These are phyloP conservation scores for Odontamblyopus rebecca DNA, from an alignment of 2,797 vertebrate species.

Conservation along the genomic window DNA sequence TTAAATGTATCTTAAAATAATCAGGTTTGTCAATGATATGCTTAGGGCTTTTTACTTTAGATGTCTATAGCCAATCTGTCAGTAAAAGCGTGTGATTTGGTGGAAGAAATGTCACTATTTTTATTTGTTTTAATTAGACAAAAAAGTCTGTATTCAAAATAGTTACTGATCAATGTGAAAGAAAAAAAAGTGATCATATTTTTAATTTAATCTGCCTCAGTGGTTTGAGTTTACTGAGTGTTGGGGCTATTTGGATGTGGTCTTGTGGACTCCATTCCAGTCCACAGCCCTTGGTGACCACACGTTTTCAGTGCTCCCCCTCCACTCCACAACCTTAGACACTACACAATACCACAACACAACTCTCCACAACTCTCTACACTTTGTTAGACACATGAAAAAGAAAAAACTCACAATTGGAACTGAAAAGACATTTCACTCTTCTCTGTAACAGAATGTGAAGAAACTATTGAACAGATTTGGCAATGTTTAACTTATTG, in stretches of 20 bases:
- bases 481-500: conserved; percentile 3
- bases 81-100: too few relatives aligned
- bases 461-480: conserved; percentile 5
- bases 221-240: conserved; percentile 47
- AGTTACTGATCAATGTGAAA: too few relatives aligned
- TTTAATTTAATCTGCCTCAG: neutral
- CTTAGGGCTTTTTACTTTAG: too few relatives aligned
- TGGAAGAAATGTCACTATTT: too few relatives aligned
- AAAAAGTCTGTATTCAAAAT: too few relatives aligned
- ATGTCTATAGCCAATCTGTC: too few relatives aligned
- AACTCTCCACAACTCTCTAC: conserved; percentile 33
- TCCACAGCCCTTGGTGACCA: conserved; percentile 69
- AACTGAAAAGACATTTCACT: conserved; percentile 10
- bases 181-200: too few relatives aligned
- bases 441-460: neutral
- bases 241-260: conserved; percentile 45
- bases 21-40: too few relatives aligned
- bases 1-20: too few relatives aligned
- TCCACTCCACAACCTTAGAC: conserved; percentile 50
- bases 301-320: conserved; percentile 53
- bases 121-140: too few relatives aligned
- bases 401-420: neutral
- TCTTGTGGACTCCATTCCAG: conserved; percentile 60
- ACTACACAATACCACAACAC: conserved; percentile 45
- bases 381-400: conserved; percentile 21